Evolutionary conservation across 2,888 invertebrate genomes (phyloP), one percentile per base, ranked within the genome.

Genomic region (Acrocyrtus sp.): DNA sequence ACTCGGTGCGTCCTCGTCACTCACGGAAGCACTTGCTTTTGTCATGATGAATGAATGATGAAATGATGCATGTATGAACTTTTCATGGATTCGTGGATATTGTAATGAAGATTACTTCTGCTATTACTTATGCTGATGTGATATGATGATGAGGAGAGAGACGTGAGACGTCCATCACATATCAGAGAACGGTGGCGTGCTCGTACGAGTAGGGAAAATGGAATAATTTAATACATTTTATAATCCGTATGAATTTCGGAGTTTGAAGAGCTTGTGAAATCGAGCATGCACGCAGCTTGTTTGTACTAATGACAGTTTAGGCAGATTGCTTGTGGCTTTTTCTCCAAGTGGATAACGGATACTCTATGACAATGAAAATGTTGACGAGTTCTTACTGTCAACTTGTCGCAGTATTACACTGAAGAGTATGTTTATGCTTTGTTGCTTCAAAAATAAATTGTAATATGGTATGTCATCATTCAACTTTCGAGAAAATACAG

Each of bases 91-190:
- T 61, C 29, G 53, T 51, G 48, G 67, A 67, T 67, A 29, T 21
- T 60, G 53, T 67, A 58, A 51, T 58, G 58, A 58, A 68, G 53
- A 68, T 58, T 68, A 62, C 62, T 41, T n/a, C n/a, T n/a, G n/a
- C n/a, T n/a, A 61, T 61, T 66, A 66, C n/a, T 66, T 66, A 68
- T 54, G 61, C 43, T 60, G 68, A 61, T 61, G 61, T 34, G 54
- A 68, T 61, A 54, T 68, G 68, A 39, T 39, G 39, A 12, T 39
- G 8, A 39, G 8, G 39, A 12, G 12, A 39, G 12, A 8, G 39
- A 39, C 39, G 12, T 39, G 8, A 39, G 12, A 39, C 8, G 8
- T 39, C 39, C 39, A 39, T 10, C 12, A 8, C 39, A 39, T 39
- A 8, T 39, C 8, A 39, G 12, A 39, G 8, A 8, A 12, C 8